Percentiles rank a stretch among this genome's conserved stretches.
These are phyloP conservation scores for Oreocharis arfaki DNA, from an alignment of 2,113 vertebrate species.

Conservation along the genomic window DNA sequence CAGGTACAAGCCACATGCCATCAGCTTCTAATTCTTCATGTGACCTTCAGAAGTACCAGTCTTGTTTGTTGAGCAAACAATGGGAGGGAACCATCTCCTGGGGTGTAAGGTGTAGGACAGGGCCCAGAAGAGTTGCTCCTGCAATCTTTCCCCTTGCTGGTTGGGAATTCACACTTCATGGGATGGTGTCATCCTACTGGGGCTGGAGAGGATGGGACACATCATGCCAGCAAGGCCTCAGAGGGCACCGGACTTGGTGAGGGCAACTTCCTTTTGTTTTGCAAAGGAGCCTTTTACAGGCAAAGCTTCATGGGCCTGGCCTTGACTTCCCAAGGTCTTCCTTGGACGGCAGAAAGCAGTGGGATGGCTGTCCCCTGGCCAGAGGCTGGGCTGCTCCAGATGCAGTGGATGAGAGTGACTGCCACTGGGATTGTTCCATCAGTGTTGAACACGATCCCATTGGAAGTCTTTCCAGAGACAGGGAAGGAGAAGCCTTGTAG, in stretches of 20 bases:
- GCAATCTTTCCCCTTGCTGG: background rate
- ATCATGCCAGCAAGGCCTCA: background rate
- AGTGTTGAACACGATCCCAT: background rate
- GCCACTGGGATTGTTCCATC: background rate
- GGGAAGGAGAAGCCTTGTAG: background rate
- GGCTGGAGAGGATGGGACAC: background rate
- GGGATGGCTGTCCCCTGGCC: background rate
- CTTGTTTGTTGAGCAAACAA: background rate
- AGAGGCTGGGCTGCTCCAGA: background rate
- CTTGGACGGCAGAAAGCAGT: background rate
- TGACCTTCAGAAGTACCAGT: background rate
- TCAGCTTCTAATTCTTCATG: background rate
- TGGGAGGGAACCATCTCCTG: background rate
- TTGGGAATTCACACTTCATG: background rate
- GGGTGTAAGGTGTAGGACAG: background rate
- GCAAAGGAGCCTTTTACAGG: background rate
- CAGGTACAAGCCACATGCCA: rapidly evolving
- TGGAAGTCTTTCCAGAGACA: background rate
- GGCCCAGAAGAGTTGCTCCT: background rate
- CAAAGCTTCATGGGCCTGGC: background rate
- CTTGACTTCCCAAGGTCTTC: background rate
- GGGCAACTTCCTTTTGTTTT: background rate
- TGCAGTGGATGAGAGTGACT: background rate
- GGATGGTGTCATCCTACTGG: background rate
- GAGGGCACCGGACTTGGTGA: background rate